Evolutionary conservation across 2,113 vertebrate genomes (phyloP).

Genomic region (Mustela lutreola): DNA sequence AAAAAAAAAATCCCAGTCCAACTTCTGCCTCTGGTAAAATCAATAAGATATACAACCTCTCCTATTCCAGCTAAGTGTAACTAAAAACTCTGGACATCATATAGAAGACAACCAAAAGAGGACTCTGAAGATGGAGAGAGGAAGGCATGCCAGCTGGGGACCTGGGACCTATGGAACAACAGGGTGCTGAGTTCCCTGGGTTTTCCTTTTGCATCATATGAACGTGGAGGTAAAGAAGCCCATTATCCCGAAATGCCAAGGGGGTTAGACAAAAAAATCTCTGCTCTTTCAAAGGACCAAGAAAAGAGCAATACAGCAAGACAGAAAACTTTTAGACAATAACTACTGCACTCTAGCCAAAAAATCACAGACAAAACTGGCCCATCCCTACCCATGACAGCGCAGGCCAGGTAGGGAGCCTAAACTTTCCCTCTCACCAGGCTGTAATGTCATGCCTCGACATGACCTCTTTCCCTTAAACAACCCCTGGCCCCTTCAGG

Average conservation of each 20-base stretch:
- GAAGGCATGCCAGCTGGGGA: not conserved
- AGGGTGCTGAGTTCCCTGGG: not conserved
- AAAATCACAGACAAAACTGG: not conserved
- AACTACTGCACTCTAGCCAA: slow-evolving; percentile 2
- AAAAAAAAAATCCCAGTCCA: not conserved
- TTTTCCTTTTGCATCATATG: not conserved
- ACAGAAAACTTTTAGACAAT: not conserved
- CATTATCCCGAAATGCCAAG: not conserved
- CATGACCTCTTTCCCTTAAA: not conserved
- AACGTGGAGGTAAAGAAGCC: not conserved
- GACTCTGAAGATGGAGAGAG: not conserved
- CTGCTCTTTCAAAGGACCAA: not conserved
- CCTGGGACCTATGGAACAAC: not conserved
- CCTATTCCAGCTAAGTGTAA: not conserved
- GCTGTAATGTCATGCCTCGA: not conserved
- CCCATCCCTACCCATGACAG: not conserved
- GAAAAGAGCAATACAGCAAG: not conserved
- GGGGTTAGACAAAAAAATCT: not conserved
- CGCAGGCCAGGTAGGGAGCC: not conserved
- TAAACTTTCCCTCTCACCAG: not conserved
- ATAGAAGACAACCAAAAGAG: not conserved
- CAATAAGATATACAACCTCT: not conserved
- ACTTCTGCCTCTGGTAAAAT: slow-evolving; percentile 14
- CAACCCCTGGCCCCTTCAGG: not conserved
- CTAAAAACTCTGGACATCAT: not conserved